Conservation (phyloP, 2,888 invertebrate species). For the Lottia scabra region DNA sequence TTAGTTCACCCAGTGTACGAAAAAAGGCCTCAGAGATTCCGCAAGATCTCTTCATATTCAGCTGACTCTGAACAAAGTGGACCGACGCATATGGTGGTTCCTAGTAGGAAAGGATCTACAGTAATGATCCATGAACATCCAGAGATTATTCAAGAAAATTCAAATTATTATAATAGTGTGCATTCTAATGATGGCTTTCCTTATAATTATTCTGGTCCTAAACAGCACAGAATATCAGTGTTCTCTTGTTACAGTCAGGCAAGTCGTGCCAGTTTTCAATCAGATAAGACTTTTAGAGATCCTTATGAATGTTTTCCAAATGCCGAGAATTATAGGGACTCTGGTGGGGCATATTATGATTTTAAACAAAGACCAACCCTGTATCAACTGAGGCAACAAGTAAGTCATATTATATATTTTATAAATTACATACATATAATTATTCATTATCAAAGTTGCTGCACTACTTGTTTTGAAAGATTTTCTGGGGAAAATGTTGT, state of each 20-base stretch:
- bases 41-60: constrained; percentile 11
- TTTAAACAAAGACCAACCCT: constrained; percentile 62
- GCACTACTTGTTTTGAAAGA: too few relatives aligned
- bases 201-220: background rate
- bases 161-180: constrained; percentile 9
- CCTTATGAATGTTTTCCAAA: constrained; percentile 84
- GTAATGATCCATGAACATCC: constrained; percentile 25
- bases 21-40: background rate
- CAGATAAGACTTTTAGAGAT: constrained; percentile 59
- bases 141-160: constrained; percentile 18
- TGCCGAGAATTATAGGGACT: constrained; percentile 81
- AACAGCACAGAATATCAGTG: constrained; percentile 22
- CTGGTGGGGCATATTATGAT: constrained; percentile 30
- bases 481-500: too few relatives aligned
- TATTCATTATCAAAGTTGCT: too few relatives aligned
- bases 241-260: constrained; percentile 18
- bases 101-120: constrained; percentile 22
- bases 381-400: constrained; percentile 64
- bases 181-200: background rate
- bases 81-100: constrained; percentile 1
- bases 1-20: background rate
- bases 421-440: too few relatives aligned
- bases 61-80: constrained; percentile 5
- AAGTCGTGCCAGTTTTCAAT: constrained; percentile 15
- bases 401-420: constrained; percentile 25